phyloP scores from a whole-genome alignment of 2,888 invertebrate species.

The Plagodis dolabraria region DNA sequence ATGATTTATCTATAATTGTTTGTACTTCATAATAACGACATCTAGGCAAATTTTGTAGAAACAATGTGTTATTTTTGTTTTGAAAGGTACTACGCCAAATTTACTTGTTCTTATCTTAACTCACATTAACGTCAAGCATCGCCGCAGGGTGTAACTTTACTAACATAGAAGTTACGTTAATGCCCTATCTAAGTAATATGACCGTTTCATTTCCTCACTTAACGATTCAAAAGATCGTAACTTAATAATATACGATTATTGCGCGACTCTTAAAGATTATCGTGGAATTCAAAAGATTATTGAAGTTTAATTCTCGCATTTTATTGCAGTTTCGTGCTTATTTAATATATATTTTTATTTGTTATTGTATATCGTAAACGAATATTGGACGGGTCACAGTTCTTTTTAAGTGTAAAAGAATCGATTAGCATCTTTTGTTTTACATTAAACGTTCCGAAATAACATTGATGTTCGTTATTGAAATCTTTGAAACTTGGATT shows the following conservation, averaged over 20 bases:
- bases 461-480: too few relatives aligned
- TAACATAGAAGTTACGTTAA: slow-evolving; percentile 43
- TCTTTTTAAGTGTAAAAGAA: slow-evolving; percentile 15
- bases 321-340: slow-evolving; percentile 67
- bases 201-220: slow-evolving; percentile 47
- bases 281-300: slow-evolving; percentile 64
- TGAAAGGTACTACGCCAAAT: not conserved
- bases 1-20: too few relatives aligned
- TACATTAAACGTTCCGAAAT: not conserved
- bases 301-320: slow-evolving; percentile 66
- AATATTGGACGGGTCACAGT: slow-evolving; percentile 42
- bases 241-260: slow-evolving; percentile 69
- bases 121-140: slow-evolving; percentile 11
- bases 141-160: slow-evolving; percentile 21
- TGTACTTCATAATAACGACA: too few relatives aligned
- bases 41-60: too few relatives aligned
- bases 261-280: slow-evolving; percentile 61
- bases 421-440: slow-evolving; percentile 7
- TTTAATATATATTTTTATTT: slow-evolving; percentile 53
- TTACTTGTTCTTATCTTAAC: not conserved
- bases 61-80: too few relatives aligned
- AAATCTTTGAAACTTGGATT: too few relatives aligned
- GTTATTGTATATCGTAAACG: slow-evolving; percentile 47
- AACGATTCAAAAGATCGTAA: slow-evolving; percentile 56
- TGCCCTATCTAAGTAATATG: slow-evolving; percentile 53